Evolutionary conservation across 1,140 invertebrate species (phyloP), one percentile per base, ranked within the genome.

Genomic region (Hypsibius dujardini): DNA sequence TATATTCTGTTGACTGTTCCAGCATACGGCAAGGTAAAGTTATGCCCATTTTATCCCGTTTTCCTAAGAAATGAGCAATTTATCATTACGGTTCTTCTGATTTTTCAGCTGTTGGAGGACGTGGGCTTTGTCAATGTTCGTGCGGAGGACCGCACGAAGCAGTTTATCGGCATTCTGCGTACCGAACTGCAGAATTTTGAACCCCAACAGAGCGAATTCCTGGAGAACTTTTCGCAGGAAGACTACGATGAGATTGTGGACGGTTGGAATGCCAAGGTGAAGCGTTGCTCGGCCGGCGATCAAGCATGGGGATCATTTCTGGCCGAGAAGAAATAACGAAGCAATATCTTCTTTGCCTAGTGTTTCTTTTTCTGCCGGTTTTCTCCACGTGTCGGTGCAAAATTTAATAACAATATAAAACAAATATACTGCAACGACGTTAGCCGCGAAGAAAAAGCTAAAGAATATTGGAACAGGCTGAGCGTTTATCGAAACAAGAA

Each of bases 281-380:
- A 76, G 28, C 76, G 83, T 59, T 81, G 80, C 69, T 72, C 59
- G 46, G 75, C 75, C 40, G 82, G 82, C 7, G 81, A 84, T 75
- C 83, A 84, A 75, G 78, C 78, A 69, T 84, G 83, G 83, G 83
- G 83, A 3, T 76, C 82, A 2, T 84, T 84, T 73, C 72, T 75
- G 12, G 78, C 77, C 7, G 73, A 45, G 3, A 79, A 79, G 42
- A 42, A 56, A n/a, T n/a, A n/a, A n/a, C n/a, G n/a, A n/a, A n/a
- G n/a, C n/a, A n/a, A n/a, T n/a, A n/a, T n/a, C n/a, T n/a, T n/a
- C n/a, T n/a, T n/a, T n/a, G n/a, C n/a, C n/a, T n/a, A n/a, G n/a
- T n/a, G n/a, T n/a, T n/a, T n/a, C n/a, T n/a, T n/a, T n/a, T n/a
- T n/a, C n/a, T n/a, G n/a, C n/a, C n/a, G n/a, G n/a, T n/a, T n/a